Evolutionary conservation across 2,113 vertebrate species (phyloP), one percentile per base, ranked within the genome.

Genomic region (Terrapene triunguis): DNA sequence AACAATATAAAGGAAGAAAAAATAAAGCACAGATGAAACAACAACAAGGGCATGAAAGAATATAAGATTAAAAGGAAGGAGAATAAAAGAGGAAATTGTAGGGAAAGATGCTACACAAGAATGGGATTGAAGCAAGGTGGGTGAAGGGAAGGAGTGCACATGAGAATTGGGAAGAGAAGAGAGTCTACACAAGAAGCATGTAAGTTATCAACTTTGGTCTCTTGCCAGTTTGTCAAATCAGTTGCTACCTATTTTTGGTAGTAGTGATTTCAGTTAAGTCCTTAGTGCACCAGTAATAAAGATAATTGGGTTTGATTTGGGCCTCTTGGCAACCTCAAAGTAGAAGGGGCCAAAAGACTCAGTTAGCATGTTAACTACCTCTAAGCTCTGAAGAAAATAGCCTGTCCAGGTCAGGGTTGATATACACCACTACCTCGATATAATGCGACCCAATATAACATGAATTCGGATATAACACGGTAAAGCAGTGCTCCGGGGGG

Each of bases 221-320:
- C 79, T 93, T 93, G 16, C 76, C 4, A 2, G 93, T 94, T 93
- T 91, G 32, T 79, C 51, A 57, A 3, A 50, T 78, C 29, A 91
- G 38, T 65, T 42, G 7, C 53, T 86, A 16, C 16, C 47, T 8
- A 48, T 24, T 84, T 62, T 13, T 87, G 48, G 54, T 4, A 5
- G 7, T 59, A 3, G 16, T 93, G 84, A 21, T 54, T 90, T 80
- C 79, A n/a, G 6, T 1, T 72, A 21, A 55, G 32, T 85, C 27
- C 85, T 85, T 44, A 87, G 13, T 35, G 86, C 2, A 86, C 10
- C 32, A 21, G 0, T 76, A 80, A 38, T 47, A 93, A 96, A 85
- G 0, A 1, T 11, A 85, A 1, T 57, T 92, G 17, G 2, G 12
- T 42, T 84, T 93, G 32, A 79, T 19, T 35, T 80, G 24, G 32